These are phyloP conservation scores for Sarcophaga bullata DNA, from an alignment of 1,140 invertebrate species.

Conservation along the genomic window DNA sequence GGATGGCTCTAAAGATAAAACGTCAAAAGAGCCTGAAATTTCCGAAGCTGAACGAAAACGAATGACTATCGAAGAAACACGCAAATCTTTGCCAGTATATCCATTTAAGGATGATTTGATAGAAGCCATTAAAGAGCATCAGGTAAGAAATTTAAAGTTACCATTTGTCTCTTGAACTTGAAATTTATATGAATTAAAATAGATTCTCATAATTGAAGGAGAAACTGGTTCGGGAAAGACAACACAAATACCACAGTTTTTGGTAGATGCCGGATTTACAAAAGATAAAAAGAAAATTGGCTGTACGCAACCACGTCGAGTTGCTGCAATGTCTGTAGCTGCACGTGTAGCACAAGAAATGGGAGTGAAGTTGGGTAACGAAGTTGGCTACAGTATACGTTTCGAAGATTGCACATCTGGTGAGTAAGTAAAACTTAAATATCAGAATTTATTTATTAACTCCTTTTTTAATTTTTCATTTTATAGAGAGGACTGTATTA, in stretches of 20 bases:
- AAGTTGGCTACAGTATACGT: slow-evolving; percentile 98
- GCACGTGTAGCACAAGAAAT: slow-evolving; percentile 99
- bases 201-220: slow-evolving; percentile 95
- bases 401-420: slow-evolving; percentile 98
- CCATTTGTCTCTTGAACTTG: background rate
- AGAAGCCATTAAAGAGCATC: slow-evolving; percentile 87
- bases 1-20: slow-evolving; percentile 79
- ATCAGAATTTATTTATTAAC: background rate
- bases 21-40: slow-evolving; percentile 71
- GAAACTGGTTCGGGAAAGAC: slow-evolving; percentile 99
- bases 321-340: slow-evolving; percentile 99
- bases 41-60: slow-evolving; percentile 80
- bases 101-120: slow-evolving; percentile 92
- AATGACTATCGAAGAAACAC: slow-evolving; percentile 90
- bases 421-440: background rate
- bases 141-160: slow-evolving; percentile 68
- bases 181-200: background rate
- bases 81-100: slow-evolving; percentile 93
- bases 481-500: slow-evolving; percentile 86
- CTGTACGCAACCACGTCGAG: slow-evolving; percentile 95
- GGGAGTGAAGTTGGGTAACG: slow-evolving; percentile 97
- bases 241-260: slow-evolving; percentile 98
- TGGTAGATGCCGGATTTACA: slow-evolving; percentile 91
- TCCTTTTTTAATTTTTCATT: background rate
- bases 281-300: slow-evolving; percentile 87